Evolutionary conservation across 2,113 vertebrate genomes (phyloP).

Genomic region (Podilymbus podiceps): DNA sequence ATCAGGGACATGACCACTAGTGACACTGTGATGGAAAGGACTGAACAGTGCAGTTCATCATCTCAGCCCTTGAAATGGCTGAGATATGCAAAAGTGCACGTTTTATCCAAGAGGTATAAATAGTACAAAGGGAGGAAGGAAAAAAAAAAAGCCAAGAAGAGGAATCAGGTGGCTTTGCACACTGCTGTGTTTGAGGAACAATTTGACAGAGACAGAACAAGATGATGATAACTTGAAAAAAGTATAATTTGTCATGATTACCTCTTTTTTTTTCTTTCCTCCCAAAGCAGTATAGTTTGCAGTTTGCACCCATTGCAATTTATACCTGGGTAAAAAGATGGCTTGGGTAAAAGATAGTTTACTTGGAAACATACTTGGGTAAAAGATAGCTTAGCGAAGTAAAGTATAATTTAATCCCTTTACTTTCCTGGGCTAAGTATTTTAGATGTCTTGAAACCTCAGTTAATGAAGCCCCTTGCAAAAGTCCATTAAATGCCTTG

Average conservation of each 20-base stretch:
- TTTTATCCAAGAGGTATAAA: constrained; percentile 73
- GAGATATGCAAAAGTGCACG: constrained; percentile 69
- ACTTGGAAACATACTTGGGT: constrained; percentile 43
- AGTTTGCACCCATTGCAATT: constrained; percentile 72
- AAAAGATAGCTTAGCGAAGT: constrained; percentile 65
- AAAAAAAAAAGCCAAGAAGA: background rate
- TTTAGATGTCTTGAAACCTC: constrained; percentile 29
- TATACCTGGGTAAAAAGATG: constrained; percentile 63
- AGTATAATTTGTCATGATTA: constrained; percentile 81
- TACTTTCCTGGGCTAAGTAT: constrained; percentile 34
- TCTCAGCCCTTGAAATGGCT: constrained; percentile 64
- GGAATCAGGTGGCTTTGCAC: constrained; percentile 59
- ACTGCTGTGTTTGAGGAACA: constrained; percentile 77
- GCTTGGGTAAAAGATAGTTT: constrained; percentile 48
- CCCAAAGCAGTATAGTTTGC: constrained; percentile 53
- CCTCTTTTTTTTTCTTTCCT: constrained; percentile 43
- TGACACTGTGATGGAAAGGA: constrained; percentile 64
- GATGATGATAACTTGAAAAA: constrained; percentile 79
- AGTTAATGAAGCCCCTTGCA: constrained; percentile 46
- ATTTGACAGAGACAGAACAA: constrained; percentile 78
- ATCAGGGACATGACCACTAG: constrained; percentile 67
- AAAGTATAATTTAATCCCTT: constrained; percentile 66
- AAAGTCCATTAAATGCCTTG: constrained; percentile 40
- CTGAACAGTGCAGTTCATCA: constrained; percentile 60
- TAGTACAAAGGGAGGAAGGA: constrained; percentile 45